Evolutionary conservation across 2,888 invertebrate genomes (phyloP), one percentile per base, ranked within the genome.

Genomic region (Cryptocheilus praepositus): DNA sequence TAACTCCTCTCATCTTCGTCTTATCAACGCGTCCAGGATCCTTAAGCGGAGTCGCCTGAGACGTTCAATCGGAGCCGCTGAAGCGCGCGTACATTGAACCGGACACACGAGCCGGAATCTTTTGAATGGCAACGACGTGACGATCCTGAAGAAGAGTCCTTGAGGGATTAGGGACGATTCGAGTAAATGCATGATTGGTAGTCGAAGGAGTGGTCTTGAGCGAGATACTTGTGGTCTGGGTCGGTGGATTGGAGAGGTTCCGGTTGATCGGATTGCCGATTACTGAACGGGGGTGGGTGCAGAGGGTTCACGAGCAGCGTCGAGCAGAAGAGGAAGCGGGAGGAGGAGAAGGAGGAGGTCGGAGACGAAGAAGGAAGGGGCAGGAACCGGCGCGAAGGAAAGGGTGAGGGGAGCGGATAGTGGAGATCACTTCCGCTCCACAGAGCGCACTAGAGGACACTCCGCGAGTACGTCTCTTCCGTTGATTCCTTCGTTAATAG

Each of bases 171-270:
- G 83, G 79, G 71, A 67, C 75, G 79, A 81, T 83, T 80, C 80
- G 77, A 72, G 79, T 85, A 81, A 85, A 85, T 82, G 83, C 83
- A 84, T 82, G 86, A 86, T 86, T 86, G 85, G 80, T 80, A 81
- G 81, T 81, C 80, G 82, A 82, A 84, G 83, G 79, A 85, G 81
- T 70, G 79, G 80, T 76, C 79, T 74, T 73, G 76, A 76, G 78
- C 74, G 79, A 80, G 82, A 85, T 81, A 84, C 85, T 85, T 81
- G 85, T 83, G 85, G 84, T 71, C 76, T 77, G 78, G 78, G 72
- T 83, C 79, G 80, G 74, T 80, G 80, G 76, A 79, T 81, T 76
- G 79, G 78, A 86, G 86, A 83, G 84, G 77, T 83, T 84, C 81
- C 84, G 80, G 81, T 80, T 83, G 83, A 85, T 85, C 81, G 82